These are phyloP conservation scores for Excalfactoria chinensis DNA, from an alignment of 2,113 vertebrate species.

Conservation along the genomic window DNA sequence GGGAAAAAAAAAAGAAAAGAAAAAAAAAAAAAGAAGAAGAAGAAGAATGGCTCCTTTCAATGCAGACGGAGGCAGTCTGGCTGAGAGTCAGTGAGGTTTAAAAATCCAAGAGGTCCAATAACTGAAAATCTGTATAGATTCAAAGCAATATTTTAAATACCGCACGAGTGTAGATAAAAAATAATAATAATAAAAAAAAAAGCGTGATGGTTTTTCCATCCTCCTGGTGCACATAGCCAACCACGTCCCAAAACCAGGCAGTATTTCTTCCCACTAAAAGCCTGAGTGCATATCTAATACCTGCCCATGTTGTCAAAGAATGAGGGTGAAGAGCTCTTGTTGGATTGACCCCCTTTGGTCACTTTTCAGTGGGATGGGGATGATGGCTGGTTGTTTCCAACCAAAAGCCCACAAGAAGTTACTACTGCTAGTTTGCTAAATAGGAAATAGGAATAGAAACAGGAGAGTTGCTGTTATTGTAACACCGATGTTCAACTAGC, in stretches of 20 bases:
- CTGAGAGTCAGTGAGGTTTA: conserved; percentile 65
- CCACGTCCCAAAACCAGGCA: neutral
- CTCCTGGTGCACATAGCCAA: neutral
- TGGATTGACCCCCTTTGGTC: neutral
- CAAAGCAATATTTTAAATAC: conserved; percentile 70
- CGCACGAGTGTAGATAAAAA: conserved; percentile 56
- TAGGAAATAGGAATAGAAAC: neutral
- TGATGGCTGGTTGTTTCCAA: neutral
- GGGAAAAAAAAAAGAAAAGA: neutral
- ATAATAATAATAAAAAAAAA: neutral
- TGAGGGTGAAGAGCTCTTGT: neutral
- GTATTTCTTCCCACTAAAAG: neutral
- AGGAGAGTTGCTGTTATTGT: neutral
- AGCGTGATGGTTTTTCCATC: conserved; percentile 66
- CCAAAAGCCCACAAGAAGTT: neutral
- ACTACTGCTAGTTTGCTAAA: neutral
- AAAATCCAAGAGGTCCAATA: conserved; percentile 74
- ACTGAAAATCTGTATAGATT: conserved; percentile 73
- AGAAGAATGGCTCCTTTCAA: conserved; percentile 78
- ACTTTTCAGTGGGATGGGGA: neutral
- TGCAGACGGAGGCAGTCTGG: conserved; percentile 62
- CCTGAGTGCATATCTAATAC: neutral
- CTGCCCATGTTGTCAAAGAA: neutral
- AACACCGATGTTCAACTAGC: neutral
- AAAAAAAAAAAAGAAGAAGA: neutral